Percentiles rank a stretch among this genome's conserved stretches.
Evolutionary conservation across 1,140 invertebrate genomes (phyloP).

Genomic region (Oscheius sp.): DNA sequence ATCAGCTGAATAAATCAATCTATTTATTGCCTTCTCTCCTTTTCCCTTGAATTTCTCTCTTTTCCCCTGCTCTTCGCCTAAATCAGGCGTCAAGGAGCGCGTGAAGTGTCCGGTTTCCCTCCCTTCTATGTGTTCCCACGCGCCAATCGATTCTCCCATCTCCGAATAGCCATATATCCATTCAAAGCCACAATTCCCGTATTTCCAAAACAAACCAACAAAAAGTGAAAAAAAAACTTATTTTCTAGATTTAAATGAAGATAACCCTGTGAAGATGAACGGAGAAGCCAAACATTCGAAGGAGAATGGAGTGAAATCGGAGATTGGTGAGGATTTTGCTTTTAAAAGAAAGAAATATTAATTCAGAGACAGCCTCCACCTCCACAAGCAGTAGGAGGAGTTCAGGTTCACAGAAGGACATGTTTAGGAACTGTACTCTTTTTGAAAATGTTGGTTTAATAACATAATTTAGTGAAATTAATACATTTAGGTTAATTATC

Average conservation of each 20-base stretch:
- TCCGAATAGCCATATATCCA: not conserved
- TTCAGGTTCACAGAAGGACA: not conserved
- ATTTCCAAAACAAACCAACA: too few species aligned
- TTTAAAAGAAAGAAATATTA: not conserved
- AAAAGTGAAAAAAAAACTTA: not conserved
- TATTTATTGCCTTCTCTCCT: too few species aligned
- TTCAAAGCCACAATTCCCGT: not conserved
- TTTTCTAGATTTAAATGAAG: not conserved
- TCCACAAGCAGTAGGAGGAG: not conserved
- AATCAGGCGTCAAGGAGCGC: not conserved
- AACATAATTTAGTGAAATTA: not conserved
- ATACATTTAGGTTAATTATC: conserved; percentile 77
- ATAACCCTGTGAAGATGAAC: not conserved
- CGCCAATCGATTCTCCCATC: not conserved
- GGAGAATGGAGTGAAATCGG: not conserved
- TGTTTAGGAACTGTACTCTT: not conserved
- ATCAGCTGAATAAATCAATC: too few species aligned
- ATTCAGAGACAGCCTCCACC: not conserved
- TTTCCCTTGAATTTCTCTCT: too few species aligned
- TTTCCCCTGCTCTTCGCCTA: not conserved
- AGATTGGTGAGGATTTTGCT: not conserved
- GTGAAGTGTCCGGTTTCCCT: not conserved
- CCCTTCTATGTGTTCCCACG: too few species aligned
- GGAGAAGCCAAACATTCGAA: not conserved
- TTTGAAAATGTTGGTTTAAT: not conserved